Evolutionary conservation across 2,888 invertebrate species (phyloP).

Genomic region (Dendrolimus pini): DNA sequence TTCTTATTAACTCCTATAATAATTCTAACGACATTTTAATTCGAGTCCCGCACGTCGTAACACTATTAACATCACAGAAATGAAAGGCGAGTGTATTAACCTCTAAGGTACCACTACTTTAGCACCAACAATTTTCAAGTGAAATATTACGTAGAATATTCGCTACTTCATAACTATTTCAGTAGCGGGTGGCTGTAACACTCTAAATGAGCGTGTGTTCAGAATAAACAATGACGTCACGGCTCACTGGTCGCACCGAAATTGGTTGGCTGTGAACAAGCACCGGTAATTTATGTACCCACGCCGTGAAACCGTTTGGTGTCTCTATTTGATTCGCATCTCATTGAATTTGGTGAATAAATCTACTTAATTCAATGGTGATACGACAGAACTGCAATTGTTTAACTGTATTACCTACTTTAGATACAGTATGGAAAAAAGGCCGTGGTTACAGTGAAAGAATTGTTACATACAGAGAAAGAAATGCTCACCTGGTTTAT

Average conservation of each 20-base stretch:
- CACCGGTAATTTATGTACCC: constrained; percentile 3
- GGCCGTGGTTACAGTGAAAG: too few relatives aligned
- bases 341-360: background rate
- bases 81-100: too few relatives aligned
- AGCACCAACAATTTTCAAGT: too few relatives aligned
- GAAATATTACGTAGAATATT: background rate
- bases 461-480: too few relatives aligned
- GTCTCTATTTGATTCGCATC: background rate
- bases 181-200: constrained; percentile 1
- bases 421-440: constrained; percentile 1
- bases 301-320: background rate
- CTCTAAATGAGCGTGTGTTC: constrained; percentile 22
- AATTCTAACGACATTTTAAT: too few relatives aligned
- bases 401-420: background rate
- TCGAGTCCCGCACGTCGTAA: too few relatives aligned
- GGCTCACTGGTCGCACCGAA: constrained; percentile 17
- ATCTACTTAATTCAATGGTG: constrained; percentile 1
- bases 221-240: constrained; percentile 30
- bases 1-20: too few relatives aligned
- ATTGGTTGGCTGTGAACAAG: constrained; percentile 4
- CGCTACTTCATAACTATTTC: background rate
- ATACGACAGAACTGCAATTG: background rate
- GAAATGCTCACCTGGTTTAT: too few relatives aligned
- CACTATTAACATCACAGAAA: too few relatives aligned
- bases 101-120: too few relatives aligned